phyloP scores from a whole-genome alignment of 2,797 vertebrate species.

The Schizothorax lantsangensis region DNA sequence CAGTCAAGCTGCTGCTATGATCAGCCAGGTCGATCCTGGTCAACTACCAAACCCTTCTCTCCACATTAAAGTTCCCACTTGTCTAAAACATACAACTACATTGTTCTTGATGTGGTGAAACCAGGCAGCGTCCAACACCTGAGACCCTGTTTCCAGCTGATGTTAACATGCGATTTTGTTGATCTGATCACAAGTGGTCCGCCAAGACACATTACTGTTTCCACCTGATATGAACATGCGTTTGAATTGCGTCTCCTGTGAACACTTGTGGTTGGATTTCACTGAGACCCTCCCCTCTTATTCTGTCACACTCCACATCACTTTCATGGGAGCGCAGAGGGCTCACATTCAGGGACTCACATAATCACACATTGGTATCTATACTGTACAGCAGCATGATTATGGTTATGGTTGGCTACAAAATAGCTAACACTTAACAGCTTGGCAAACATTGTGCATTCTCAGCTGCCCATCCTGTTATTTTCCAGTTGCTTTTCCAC shows the following conservation, averaged over 20 bases:
- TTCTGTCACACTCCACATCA: background rate
- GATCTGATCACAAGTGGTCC: constrained; percentile 2
- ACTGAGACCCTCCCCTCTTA: background rate
- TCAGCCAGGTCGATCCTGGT: background rate
- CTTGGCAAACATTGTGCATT: background rate
- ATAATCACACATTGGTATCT: background rate
- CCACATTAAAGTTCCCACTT: constrained; percentile 40
- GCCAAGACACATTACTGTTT: background rate
- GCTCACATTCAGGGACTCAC: constrained; percentile 5
- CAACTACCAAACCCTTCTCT: background rate
- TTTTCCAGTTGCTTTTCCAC: background rate
- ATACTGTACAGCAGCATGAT: background rate
- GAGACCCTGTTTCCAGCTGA: constrained; percentile 4
- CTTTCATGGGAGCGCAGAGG: background rate
- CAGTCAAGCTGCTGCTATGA: background rate
- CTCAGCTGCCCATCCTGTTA: background rate
- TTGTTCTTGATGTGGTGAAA: background rate
- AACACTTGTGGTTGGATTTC: background rate
- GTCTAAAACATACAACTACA: background rate
- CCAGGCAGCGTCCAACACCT: background rate
- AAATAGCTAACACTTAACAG: background rate
- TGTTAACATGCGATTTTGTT: background rate
- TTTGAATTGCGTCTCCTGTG: background rate
- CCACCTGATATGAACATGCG: background rate
- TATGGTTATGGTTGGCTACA: background rate